Percentiles rank a stretch among this genome's conserved stretches.
Evolutionary conservation across 1,140 invertebrate species (phyloP).

Genomic region (Lasaia peninsularis): DNA sequence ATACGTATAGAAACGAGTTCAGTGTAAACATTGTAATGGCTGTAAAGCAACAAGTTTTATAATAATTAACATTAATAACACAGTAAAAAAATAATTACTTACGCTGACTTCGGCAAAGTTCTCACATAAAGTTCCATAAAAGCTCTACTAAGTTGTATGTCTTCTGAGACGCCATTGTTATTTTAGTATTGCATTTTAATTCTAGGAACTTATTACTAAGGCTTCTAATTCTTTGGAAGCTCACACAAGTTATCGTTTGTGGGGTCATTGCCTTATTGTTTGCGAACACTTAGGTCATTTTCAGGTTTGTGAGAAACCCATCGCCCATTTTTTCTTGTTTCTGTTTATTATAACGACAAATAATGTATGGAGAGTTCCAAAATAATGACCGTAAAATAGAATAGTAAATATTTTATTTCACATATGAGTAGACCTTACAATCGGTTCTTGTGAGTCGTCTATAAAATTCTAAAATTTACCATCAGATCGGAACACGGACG

Average conservation of each 20-base stretch:
- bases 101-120: constrained; percentile 27
- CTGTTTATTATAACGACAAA: too few species aligned
- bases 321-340: too few species aligned
- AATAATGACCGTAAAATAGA: too few species aligned
- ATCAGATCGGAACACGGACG: too few species aligned
- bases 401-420: too few species aligned
- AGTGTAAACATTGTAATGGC: background rate
- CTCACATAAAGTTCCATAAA: constrained; percentile 28
- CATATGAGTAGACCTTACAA: too few species aligned
- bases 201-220: background rate
- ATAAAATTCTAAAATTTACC: too few species aligned
- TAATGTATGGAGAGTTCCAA: too few species aligned
- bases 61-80: constrained; percentile 26
- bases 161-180: constrained; percentile 1
- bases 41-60: constrained; percentile 21
- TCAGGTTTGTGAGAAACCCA: too few species aligned
- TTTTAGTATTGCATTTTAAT: constrained; percentile 4
- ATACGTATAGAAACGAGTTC: too few species aligned
- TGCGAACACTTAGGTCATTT: too few species aligned
- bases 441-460: too few species aligned
- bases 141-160: constrained; percentile 24
- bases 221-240: background rate
- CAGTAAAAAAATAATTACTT: constrained; percentile 29
- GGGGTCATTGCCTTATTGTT: background rate
- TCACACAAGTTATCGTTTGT: constrained; percentile 3